Percentiles rank a stretch among this genome's conserved stretches.
Evolutionary conservation across 2,888 invertebrate genomes (phyloP).

Genomic region (Thera obeliscata): DNA sequence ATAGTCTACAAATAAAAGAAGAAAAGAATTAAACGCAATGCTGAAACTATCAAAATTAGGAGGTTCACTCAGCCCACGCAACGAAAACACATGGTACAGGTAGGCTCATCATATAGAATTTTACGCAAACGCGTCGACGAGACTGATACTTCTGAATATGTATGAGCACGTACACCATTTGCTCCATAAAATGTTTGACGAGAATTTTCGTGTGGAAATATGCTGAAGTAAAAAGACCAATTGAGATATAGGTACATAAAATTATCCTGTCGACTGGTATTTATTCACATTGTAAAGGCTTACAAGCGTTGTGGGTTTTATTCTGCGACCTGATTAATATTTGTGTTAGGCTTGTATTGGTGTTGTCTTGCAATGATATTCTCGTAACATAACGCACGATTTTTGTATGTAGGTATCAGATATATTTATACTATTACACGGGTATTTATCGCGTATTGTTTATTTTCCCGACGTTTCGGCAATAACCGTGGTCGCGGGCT

Average conservation of each 20-base stretch:
- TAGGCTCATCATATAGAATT: constrained; percentile 37
- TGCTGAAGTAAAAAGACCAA: constrained; percentile 8
- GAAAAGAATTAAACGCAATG: not conserved
- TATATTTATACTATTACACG: too few relatives aligned
- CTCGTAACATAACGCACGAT: too few relatives aligned
- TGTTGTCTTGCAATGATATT: too few relatives aligned
- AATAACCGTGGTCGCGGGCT: too few relatives aligned
- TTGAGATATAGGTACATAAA: not conserved
- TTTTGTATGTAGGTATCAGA: too few relatives aligned
- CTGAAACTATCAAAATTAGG: not conserved
- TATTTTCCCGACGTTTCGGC: too few relatives aligned
- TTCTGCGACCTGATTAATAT: too few relatives aligned
- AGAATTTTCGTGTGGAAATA: constrained; percentile 30
- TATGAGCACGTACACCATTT: constrained; percentile 62
- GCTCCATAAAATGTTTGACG: constrained; percentile 50
- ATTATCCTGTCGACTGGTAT: not conserved
- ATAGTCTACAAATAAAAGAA: too few relatives aligned
- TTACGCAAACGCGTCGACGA: constrained; percentile 38
- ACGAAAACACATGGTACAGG: constrained; percentile 41
- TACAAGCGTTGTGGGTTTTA: too few relatives aligned
- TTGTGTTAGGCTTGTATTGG: too few relatives aligned
- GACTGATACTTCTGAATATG: constrained; percentile 60
- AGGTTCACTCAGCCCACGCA: constrained; percentile 19
- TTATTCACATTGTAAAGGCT: not conserved
- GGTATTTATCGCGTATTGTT: too few relatives aligned